phyloP scores from a whole-genome alignment of 2,888 invertebrate genomes.

The Dione vanillae region DNA sequence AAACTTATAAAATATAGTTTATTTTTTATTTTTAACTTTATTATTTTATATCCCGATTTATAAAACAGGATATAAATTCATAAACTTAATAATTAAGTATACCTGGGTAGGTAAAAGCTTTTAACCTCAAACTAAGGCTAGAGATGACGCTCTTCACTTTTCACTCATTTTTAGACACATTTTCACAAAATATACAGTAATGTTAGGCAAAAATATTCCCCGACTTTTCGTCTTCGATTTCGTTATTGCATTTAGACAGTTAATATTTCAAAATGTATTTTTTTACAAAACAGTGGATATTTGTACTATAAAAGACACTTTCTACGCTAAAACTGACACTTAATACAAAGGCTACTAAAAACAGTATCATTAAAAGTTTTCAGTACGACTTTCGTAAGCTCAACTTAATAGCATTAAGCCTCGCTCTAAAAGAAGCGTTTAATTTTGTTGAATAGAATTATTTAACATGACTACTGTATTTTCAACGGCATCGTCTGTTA shows the following conservation, averaged over 20 bases:
- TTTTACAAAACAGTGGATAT: slow-evolving; percentile 2
- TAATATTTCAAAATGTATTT: not conserved
- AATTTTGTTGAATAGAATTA: slow-evolving; percentile 32
- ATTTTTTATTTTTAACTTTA: not conserved
- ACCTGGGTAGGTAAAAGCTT: too few relatives aligned
- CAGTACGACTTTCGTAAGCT: slow-evolving; percentile 9
- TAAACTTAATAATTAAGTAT: too few relatives aligned
- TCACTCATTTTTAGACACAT: too few relatives aligned
- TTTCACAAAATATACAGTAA: too few relatives aligned
- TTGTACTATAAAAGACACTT: slow-evolving; percentile 1
- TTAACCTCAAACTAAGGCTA: too few relatives aligned
- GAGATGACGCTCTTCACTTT: too few relatives aligned
- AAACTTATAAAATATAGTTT: not conserved
- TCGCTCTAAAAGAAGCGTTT: slow-evolving; percentile 25
- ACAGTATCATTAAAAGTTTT: slow-evolving; percentile 22
- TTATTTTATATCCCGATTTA: too few relatives aligned
- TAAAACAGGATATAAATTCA: too few relatives aligned
- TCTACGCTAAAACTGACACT: slow-evolving; percentile 1
- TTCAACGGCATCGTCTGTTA: slow-evolving; percentile 50
- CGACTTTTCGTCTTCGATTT: too few relatives aligned
- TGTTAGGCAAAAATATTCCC: too few relatives aligned
- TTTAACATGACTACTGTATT: slow-evolving; percentile 29
- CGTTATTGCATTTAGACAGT: too few relatives aligned
- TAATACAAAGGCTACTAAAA: slow-evolving; percentile 2
- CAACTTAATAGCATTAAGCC: slow-evolving; percentile 17